A percentile compares a stretch with the other conserved stretches of the same genome.
Conservation (phyloP, 2,113 vertebrate genomes). For the Gymnorhina tibicen region DNA sequence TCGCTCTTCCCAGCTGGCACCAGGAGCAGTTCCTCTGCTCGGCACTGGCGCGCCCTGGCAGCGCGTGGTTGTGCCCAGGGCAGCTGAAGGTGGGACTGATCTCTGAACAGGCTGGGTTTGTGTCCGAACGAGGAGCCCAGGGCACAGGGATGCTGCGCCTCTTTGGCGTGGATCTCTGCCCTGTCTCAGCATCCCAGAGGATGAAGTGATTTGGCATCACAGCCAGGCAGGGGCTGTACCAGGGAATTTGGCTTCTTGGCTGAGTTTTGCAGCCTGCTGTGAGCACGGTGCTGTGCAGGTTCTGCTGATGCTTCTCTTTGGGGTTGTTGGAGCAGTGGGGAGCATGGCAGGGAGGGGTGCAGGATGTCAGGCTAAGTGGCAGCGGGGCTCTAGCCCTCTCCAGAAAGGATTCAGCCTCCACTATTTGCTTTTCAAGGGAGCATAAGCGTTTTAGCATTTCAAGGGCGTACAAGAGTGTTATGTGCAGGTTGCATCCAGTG, state of each 20-base stretch:
- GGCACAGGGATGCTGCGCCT: not conserved
- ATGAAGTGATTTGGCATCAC: not conserved
- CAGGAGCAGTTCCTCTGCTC: not conserved
- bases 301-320: fast-evolving
- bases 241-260: not conserved
- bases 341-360: not conserved
- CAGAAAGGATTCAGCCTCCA: not conserved
- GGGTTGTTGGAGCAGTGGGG: fast-evolving
- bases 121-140: not conserved
- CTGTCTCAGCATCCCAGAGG: not conserved
- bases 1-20: not conserved
- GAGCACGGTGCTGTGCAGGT: not conserved
- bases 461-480: fast-evolving
- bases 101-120: not conserved
- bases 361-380: not conserved
- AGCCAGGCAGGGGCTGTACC: not conserved
- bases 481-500: too few species aligned
- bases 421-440: not conserved
- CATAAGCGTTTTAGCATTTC: not conserved
- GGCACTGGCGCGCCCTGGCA: not conserved
- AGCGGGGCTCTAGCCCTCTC: not conserved
- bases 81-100: not conserved
- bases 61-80: not conserved
- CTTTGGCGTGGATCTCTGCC: not conserved
- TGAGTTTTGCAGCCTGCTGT: not conserved